A percentile compares a stretch with the other conserved stretches of the same genome.
phyloP scores from a whole-genome alignment of 2,888 invertebrate genomes.

The Andrena bicolor region DNA sequence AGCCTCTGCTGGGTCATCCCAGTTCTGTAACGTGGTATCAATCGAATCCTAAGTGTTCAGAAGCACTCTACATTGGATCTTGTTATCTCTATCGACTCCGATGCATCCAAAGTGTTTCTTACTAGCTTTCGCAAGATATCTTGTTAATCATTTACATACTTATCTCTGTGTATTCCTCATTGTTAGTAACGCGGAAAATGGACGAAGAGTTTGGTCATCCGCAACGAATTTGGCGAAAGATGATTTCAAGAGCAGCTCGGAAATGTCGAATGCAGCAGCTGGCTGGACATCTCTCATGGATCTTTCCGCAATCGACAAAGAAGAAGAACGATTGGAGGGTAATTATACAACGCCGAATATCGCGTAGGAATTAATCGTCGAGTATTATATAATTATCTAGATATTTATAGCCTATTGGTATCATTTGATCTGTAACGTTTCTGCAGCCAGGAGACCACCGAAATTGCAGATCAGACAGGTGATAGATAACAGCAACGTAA shows the following conservation, averaged over 20 bases:
- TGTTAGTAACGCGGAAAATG: conserved; percentile 69
- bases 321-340: conserved; percentile 60
- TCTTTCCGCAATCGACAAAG: conserved; percentile 86
- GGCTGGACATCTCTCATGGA: conserved; percentile 94
- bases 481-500: conserved; percentile 80
- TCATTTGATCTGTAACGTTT: background rate
- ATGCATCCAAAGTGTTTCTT: no score
- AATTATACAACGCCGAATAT: background rate
- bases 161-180: background rate
- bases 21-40: no score
- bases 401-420: background rate
- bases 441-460: conserved; percentile 63
- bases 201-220: conserved; percentile 91
- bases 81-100: no score
- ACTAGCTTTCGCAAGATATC: no score
- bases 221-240: conserved; percentile 89
- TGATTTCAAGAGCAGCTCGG: conserved; percentile 64
- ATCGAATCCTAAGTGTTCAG: no score
- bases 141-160: no score
- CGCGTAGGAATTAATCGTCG: background rate
- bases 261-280: conserved; percentile 61
- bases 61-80: no score
- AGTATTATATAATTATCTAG: background rate
- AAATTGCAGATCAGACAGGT: conserved; percentile 82
- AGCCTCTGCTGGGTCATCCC: no score